Evolutionary conservation across 2,797 vertebrate genomes (phyloP).

Genomic region (Phataginus tricuspis): DNA sequence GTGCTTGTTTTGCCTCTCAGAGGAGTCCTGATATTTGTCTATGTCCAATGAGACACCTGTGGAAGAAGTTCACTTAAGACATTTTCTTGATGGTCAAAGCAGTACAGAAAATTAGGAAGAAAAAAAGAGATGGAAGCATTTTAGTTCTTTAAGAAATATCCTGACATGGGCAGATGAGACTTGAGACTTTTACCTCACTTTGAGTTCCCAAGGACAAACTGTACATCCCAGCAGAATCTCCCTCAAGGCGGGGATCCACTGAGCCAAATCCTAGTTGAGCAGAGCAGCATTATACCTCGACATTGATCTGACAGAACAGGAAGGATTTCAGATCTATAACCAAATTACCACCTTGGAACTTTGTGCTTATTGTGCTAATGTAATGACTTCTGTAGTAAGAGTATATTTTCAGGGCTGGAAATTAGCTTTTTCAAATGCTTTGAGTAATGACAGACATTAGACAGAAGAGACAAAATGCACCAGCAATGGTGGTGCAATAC

Average conservation of each 20-base stretch:
- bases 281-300: neutral
- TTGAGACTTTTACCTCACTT: neutral
- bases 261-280: neutral
- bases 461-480: constrained; percentile 82
- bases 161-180: neutral
- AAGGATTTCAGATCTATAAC: constrained; percentile 82
- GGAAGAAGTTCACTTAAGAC: constrained; percentile 12
- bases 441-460: constrained; percentile 85
- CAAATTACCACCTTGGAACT: constrained; percentile 83
- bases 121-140: neutral
- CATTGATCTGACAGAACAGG: constrained; percentile 63
- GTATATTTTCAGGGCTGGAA: constrained; percentile 85
- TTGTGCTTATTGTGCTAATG: constrained; percentile 83
- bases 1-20: neutral
- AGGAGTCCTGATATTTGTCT: neutral
- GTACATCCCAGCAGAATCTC: neutral
- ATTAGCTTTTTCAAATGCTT: constrained; percentile 84
- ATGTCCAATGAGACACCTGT: neutral
- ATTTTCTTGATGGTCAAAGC: neutral
- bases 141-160: constrained; percentile 2
- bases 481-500: constrained; percentile 80
- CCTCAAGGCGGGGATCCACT: neutral
- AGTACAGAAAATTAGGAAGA: neutral
- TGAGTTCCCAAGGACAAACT: neutral
- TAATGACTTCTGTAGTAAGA: constrained; percentile 84